Percentiles rank a stretch among this genome's conserved stretches.
Conservation (phyloP, 37 sponge, comb jelly and placozoan genomes). For the Theonella swinhoei region DNA sequence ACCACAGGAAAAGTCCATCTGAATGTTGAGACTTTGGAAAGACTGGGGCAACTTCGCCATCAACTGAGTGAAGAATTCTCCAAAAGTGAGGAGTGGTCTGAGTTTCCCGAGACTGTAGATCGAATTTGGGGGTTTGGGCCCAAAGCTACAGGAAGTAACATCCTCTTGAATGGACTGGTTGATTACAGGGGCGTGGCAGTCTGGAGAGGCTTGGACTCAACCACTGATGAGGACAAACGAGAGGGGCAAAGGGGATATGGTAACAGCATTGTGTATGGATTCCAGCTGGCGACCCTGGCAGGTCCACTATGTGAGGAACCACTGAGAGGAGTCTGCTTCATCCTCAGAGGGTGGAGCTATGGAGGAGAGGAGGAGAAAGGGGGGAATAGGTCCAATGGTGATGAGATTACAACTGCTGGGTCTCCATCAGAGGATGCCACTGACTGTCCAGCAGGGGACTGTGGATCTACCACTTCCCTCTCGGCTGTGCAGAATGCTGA, state of each 20-base stretch:
- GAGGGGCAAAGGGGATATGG: slow-evolving; percentile 60
- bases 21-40: slow-evolving; percentile 23
- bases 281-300: slow-evolving; percentile 90
- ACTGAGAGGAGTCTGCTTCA: slow-evolving; percentile 83
- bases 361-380: background rate
- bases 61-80: slow-evolving; percentile 38
- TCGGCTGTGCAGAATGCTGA: background rate
- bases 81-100: background rate
- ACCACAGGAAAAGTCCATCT: slow-evolving; percentile 9
- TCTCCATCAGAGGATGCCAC: background rate
- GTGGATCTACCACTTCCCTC: background rate
- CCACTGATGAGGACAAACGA: background rate
- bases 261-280: slow-evolving; percentile 86
- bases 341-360: slow-evolving; percentile 69
- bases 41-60: slow-evolving; percentile 37
- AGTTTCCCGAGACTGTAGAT: slow-evolving; percentile 55
- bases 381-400: background rate
- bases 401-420: background rate
- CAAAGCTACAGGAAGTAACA: slow-evolving; percentile 79
- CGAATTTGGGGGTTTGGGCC: slow-evolving; percentile 94
- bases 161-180: slow-evolving; percentile 72
- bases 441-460: background rate
- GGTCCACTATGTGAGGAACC: slow-evolving; percentile 99
- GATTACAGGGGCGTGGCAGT: slow-evolving; percentile 68
- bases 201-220: slow-evolving; percentile 40